Percentiles rank a stretch among this genome's conserved stretches.
Conservation (phyloP, 2,888 invertebrate genomes). For the Chloroclysta siterata region DNA sequence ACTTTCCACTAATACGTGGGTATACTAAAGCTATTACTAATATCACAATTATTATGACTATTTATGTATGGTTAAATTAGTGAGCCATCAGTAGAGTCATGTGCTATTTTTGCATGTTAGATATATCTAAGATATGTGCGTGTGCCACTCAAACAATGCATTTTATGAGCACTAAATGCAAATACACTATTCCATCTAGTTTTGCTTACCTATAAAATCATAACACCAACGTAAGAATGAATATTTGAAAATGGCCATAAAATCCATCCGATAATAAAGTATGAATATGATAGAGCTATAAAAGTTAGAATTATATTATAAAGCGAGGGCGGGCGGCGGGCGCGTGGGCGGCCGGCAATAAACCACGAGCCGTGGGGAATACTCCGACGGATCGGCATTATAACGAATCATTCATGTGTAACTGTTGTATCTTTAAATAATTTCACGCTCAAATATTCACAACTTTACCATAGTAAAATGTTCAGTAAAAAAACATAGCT, state of each 20-base stretch:
- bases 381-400: conserved; percentile 5
- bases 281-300: conserved; percentile 53
- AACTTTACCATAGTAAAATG: neutral
- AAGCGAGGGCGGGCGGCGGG: conserved; percentile 40
- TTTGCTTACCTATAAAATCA: too few species aligned
- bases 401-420: conserved; percentile 29
- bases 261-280: conserved; percentile 47
- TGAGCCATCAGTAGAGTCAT: too few species aligned
- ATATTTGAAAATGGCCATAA: conserved; percentile 43
- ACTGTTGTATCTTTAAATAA: conserved; percentile 17
- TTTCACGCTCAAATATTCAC: neutral
- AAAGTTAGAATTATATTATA: conserved; percentile 56
- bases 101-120: too few species aligned
- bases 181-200: too few species aligned
- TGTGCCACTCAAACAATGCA: too few species aligned
- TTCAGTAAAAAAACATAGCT: neutral
- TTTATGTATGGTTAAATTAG: too few species aligned
- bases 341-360: conserved; percentile 31
- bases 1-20: too few species aligned
- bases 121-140: too few species aligned
- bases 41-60: too few species aligned
- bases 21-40: too few species aligned
- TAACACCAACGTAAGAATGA: conserved; percentile 33
- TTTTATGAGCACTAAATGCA: too few species aligned
- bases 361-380: conserved; percentile 30